Percentiles rank a stretch among this genome's conserved stretches.
Conservation (phyloP, 2,113 vertebrate species). For the Campylorhamphus procurvoides region DNA sequence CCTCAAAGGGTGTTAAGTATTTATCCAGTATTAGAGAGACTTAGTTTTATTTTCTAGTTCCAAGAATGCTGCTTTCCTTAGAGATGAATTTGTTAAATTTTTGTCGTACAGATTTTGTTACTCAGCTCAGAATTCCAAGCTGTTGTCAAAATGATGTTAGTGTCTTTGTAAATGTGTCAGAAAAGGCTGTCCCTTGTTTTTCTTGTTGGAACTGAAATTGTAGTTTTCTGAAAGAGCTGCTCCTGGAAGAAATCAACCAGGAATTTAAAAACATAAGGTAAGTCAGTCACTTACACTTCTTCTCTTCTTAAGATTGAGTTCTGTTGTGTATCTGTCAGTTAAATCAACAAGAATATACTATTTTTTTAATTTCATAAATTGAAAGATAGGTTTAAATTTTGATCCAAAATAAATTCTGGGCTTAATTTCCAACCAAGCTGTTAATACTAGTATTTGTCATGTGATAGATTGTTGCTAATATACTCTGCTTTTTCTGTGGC, state of each 20-base stretch:
- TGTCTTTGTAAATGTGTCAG: not conserved
- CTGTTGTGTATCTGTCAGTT: not conserved
- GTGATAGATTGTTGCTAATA: not conserved
- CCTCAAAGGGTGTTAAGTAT: not conserved
- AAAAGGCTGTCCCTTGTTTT: not conserved
- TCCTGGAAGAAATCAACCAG: not conserved
- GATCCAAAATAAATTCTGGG: not conserved
- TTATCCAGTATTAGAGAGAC: not conserved
- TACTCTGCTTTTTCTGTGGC: not conserved
- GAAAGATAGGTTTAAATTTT: not conserved
- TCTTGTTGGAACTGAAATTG: not conserved
- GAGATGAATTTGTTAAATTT: not conserved
- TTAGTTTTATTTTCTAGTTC: not conserved
- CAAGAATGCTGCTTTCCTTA: not conserved
- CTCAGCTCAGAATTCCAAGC: not conserved
- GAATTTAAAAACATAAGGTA: not conserved
- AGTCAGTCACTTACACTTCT: not conserved
- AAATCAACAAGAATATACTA: not conserved
- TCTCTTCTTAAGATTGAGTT: not conserved
- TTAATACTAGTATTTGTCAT: not conserved
- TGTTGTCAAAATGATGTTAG: not conserved
- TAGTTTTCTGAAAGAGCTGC: not conserved
- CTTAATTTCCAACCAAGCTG: not conserved
- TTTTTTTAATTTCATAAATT: not conserved
- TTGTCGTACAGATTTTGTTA: not conserved